Base-by-base conservation (phyloP, 2,797 vertebrate species). In the Gymnothorax reevesii region DNA sequence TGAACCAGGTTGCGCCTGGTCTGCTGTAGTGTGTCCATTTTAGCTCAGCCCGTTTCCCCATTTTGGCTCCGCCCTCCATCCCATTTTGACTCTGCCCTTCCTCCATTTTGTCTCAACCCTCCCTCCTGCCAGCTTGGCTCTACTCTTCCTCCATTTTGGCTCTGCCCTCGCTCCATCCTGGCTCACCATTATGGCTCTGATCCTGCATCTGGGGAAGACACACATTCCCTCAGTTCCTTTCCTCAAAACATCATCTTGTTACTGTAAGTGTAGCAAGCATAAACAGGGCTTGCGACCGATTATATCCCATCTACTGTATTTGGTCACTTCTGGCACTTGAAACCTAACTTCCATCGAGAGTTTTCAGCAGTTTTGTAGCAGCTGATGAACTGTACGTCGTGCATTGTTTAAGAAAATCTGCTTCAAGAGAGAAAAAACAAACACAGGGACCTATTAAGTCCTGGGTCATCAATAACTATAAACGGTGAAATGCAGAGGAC, bases 181-280 rank as follows among this genome's bases (percentile, higher is more conserved):
- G 66, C 66, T 69, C 66, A 25, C n/a, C 66, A 69, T 69, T 69
- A 25, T 69, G n/a, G 66, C 66, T 69, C 66, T 22, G n/a, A 69
- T 7, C 22, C 66, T 22, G 66, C 27, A 27, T 69, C n/a, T 25
- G 8, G 22, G n/a, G 22, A 9, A 9, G 9, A 69, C 20, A 25
- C 15, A 15, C 4, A 22, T 20, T 5, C 17, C 22, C 62, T 22
- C 22, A 59, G 57, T 33, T 22, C 33, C 8, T 12, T 49, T 27
- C 25, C 7, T 49, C 12, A 17, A 75, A 49, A 75, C 49, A 33
- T 42, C 3, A 12, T 15, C 13, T 75, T 3, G 4, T 33, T 33
- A 33, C 4, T 49, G 75, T n/a, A 66, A 8, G 62, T 5, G 62
- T 25, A 66, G 71, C 33, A 5, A 49, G 33, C 15, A 27, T 42